These are phyloP conservation scores for Eurois occulta DNA, from an alignment of 2,888 invertebrate species.

Conservation along the genomic window DNA sequence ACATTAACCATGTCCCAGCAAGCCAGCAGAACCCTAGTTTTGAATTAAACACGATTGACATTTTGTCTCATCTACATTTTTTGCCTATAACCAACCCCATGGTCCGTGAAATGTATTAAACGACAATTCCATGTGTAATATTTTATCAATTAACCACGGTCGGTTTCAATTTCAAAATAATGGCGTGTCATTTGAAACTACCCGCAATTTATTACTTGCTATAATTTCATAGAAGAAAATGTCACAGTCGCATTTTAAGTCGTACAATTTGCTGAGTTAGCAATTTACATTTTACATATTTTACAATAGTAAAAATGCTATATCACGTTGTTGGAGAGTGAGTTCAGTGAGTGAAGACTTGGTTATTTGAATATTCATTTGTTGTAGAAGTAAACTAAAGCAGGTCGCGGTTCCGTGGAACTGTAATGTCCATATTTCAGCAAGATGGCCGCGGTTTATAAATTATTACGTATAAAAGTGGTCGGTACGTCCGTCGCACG, in stretches of 20 bases:
- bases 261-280: constrained; percentile 73
- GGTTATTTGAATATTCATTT: constrained; percentile 31
- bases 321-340: constrained; percentile 27
- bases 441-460: constrained; percentile 69
- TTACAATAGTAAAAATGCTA: constrained; percentile 21
- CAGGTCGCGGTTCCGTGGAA: constrained; percentile 58
- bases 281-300: constrained; percentile 65
- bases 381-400: constrained; percentile 65
- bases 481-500: constrained; percentile 58
- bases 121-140: constrained; percentile 83
- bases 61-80: constrained; percentile 88
- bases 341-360: constrained; percentile 11
- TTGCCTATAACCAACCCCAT: constrained; percentile 82
- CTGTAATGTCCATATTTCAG: constrained; percentile 62
- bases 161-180: constrained; percentile 84
- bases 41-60: constrained; percentile 83
- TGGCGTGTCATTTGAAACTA: constrained; percentile 79
- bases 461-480: constrained; percentile 71
- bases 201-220: constrained; percentile 79
- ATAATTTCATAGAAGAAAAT: constrained; percentile 81
- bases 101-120: constrained; percentile 87
- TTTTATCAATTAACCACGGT: constrained; percentile 88
- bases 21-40: constrained; percentile 74
- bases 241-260: constrained; percentile 75
- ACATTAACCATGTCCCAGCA: constrained; percentile 80